Conservation (phyloP, 2,113 vertebrate genomes). For the Serilophus lunatus region DNA sequence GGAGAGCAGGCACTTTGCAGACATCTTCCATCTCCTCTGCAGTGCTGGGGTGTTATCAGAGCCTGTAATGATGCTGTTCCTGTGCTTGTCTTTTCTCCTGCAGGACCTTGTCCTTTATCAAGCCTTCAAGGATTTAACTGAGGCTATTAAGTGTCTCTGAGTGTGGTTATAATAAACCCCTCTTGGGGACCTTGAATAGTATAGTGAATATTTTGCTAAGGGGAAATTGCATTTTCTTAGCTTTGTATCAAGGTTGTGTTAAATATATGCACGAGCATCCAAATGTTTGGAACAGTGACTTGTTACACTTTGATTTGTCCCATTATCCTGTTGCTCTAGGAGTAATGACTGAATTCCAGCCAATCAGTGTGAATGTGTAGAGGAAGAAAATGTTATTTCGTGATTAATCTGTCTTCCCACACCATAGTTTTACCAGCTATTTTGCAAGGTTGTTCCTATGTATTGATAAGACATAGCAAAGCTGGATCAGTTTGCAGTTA, state of each 20-base stretch:
- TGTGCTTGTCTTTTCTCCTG: neutral
- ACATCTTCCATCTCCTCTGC: no score
- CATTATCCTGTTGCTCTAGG: neutral
- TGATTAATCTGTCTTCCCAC: neutral
- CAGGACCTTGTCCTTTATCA: neutral
- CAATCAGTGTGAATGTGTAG: neutral
- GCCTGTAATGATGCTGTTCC: neutral
- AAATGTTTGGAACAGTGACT: neutral
- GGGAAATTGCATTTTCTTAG: neutral
- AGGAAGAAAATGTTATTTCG: neutral
- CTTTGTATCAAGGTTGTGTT: neutral
- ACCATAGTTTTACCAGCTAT: accelerated
- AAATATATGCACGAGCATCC: neutral
- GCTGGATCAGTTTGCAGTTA: neutral
- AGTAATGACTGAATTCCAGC: neutral
- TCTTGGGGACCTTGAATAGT: neutral
- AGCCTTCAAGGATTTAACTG: neutral
- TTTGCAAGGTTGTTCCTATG: neutral
- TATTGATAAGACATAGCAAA: neutral
- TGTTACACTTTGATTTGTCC: neutral
- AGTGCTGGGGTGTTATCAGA: neutral
- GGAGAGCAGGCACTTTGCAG: accelerated
- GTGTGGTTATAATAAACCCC: neutral
- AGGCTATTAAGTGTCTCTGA: neutral
- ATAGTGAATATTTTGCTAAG: neutral